These are phyloP conservation scores for Ptychodera flava DNA, from an alignment of 35 echinoderm and acorn worm genomes.

Conservation along the genomic window DNA sequence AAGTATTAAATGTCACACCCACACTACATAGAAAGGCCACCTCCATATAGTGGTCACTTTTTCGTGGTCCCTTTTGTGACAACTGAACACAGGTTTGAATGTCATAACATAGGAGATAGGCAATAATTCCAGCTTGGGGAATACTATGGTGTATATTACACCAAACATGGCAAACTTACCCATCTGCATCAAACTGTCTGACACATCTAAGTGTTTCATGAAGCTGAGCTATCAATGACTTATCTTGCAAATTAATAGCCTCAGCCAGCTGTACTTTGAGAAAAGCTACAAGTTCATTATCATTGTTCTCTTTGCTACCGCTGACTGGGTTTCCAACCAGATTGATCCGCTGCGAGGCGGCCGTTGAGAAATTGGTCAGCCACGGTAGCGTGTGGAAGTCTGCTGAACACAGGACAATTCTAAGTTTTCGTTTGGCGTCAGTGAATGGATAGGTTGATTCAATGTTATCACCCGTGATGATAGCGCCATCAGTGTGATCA, in stretches of 20 bases:
- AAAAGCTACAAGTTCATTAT: conserved; percentile 89
- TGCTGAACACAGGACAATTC: conserved; percentile 86
- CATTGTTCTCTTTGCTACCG: background rate
- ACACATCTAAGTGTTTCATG: conserved; percentile 87
- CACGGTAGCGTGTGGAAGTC: conserved; percentile 73
- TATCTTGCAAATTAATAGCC: conserved; percentile 85
- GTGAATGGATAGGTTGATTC: conserved; percentile 70
- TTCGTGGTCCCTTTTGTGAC: no score
- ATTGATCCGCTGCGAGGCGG: background rate
- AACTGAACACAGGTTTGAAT: no score
- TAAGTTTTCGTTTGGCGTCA: conserved; percentile 94
- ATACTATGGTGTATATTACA: no score
- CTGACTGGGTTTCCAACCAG: conserved; percentile 14
- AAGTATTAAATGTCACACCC: no score
- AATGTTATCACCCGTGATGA: conserved; percentile 13
- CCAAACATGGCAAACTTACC: conserved; percentile 37
- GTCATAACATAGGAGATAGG: no score
- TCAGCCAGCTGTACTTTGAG: conserved; percentile 84
- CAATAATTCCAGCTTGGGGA: no score
- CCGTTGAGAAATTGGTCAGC: conserved; percentile 40
- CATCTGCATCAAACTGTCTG: conserved; percentile 75
- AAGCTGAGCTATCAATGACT: conserved; percentile 66
- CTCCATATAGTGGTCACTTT: no score
- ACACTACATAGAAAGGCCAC: no score
- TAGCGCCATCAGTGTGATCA: background rate